Evolutionary conservation across 2,113 vertebrate genomes (phyloP), one percentile per base, ranked within the genome.

Genomic region (Porphyrio hochstetteri): DNA sequence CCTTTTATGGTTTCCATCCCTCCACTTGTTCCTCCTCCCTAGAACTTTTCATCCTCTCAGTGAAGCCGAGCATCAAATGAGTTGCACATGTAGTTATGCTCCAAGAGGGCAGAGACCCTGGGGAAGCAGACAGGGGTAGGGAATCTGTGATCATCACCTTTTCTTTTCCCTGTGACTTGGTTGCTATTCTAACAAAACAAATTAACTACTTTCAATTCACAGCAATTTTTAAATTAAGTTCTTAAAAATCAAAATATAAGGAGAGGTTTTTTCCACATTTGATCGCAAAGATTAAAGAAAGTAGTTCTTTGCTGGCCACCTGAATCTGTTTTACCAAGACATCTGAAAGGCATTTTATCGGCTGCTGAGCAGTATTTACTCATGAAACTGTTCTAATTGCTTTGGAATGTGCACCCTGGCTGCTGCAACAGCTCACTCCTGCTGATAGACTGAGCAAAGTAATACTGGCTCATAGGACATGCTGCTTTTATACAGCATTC

Each of bases 261-360:
- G 17, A 46, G 44, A 88, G 5, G 11, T 50, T 20, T 48, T 60
- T 96, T 84, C 69, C 42, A 76, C 31, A 57, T 53, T 89, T 4
- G 4, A 61, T 25, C 23, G n/a, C 65, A 85, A 82, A 79, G 36
- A 89, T 56, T 79, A 55, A 82, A 68, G n/a, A 85, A 81, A 57
- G 10, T 8, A 71, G 7, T 78, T 82, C 36, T 89, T 64, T 40
- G n/a, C 65, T 84, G n/a, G 48, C 72, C 70, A 96, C 93, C 91
- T 95, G 65, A 75, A 82, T 65, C 52, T 92, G n/a, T 77, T 88
- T 77, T 77, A 87, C 6, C 0, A 87, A 95, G 81, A 93, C 81
- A 87, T 94, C 81, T 85, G 86, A 96, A 96, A 94, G 63, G 70
- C 88, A 91, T 93, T 96, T 96, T 94, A 95, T 96, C 95, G 93